These are phyloP conservation scores for Heliconius melpomene DNA, from an alignment of 1,140 invertebrate genomes.

Conservation along the genomic window DNA sequence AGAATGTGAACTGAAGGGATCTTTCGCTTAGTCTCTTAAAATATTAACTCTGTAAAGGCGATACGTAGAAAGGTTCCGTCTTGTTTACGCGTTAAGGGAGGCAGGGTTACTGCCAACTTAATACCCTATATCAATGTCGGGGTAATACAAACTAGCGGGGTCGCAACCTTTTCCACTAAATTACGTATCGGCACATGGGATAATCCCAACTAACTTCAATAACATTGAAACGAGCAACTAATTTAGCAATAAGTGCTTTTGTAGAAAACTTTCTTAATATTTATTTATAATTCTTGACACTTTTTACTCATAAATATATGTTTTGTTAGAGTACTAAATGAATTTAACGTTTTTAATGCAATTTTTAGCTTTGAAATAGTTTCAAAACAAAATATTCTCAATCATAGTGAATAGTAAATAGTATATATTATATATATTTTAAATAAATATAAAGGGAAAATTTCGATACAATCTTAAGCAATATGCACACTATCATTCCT, in stretches of 20 bases:
- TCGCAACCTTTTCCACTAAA: conserved; percentile 79
- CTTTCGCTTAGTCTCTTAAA: conserved; percentile 75
- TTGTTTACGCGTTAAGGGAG: conserved; percentile 79
- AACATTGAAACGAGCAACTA: conserved; percentile 62
- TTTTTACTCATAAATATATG: neutral
- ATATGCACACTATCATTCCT: too few relatives aligned
- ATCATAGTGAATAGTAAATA: too few relatives aligned
- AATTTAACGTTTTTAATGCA: neutral
- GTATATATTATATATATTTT: too few relatives aligned
- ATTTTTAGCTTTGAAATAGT: neutral
- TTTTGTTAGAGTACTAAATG: neutral
- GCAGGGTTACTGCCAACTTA: conserved; percentile 74
- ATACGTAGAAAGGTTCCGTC: conserved; percentile 77
- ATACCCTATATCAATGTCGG: conserved; percentile 79
- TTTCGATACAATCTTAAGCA: too few relatives aligned
- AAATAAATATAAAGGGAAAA: too few relatives aligned
- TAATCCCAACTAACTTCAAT: conserved; percentile 75
- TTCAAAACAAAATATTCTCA: neutral
- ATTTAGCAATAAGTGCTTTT: conserved; percentile 62
- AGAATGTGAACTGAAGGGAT: conserved; percentile 63
- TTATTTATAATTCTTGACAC: neutral
- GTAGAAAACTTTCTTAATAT: conserved; percentile 29
- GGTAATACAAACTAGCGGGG: conserved; percentile 75
- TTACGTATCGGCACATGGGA: conserved; percentile 77
- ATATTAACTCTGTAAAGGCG: conserved; percentile 75